These are phyloP conservation scores for Cotesia congregata DNA, from an alignment of 2,888 invertebrate genomes.

Conservation along the genomic window DNA sequence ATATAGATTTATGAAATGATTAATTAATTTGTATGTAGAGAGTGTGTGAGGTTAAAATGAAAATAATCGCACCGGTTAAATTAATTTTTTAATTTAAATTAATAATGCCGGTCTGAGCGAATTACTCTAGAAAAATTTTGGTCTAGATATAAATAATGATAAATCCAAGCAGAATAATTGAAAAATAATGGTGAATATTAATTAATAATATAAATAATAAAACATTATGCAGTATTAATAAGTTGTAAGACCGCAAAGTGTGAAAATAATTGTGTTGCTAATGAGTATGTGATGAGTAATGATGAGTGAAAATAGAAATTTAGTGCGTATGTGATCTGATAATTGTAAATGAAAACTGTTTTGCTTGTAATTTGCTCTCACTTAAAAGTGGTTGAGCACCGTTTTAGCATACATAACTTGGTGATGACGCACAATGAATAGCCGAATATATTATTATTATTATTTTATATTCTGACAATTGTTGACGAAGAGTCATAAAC, in stretches of 20 bases:
- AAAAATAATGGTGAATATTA: slow-evolving; percentile 29
- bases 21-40: slow-evolving; percentile 45
- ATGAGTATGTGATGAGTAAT: slow-evolving; percentile 12
- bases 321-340: slow-evolving; percentile 11
- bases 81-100: slow-evolving; percentile 16
- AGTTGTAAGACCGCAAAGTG: slow-evolving; percentile 56
- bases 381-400: not conserved
- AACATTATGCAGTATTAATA: slow-evolving; percentile 67
- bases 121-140: slow-evolving; percentile 20
- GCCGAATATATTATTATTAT: not conserved
- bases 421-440: slow-evolving; percentile 12
- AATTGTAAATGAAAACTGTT: slow-evolving; percentile 33
- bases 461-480: not conserved
- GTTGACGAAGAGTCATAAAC: slow-evolving; percentile 10
- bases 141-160: slow-evolving; percentile 14
- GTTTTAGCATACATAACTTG: not conserved
- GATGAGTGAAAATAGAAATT: not conserved
- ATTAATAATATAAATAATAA: slow-evolving; percentile 53
- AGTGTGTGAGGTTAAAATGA: slow-evolving; percentile 20
- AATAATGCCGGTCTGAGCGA: slow-evolving; percentile 10
- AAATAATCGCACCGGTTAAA: slow-evolving; percentile 18
- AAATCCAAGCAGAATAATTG: not conserved
- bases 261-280: slow-evolving; percentile 35
- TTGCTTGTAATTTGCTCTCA: slow-evolving; percentile 20
- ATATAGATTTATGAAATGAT: slow-evolving; percentile 43